Percentiles rank a stretch among this genome's conserved stretches.
phyloP scores from a whole-genome alignment of 2,888 invertebrate species.

The Epinotia brunnichana region DNA sequence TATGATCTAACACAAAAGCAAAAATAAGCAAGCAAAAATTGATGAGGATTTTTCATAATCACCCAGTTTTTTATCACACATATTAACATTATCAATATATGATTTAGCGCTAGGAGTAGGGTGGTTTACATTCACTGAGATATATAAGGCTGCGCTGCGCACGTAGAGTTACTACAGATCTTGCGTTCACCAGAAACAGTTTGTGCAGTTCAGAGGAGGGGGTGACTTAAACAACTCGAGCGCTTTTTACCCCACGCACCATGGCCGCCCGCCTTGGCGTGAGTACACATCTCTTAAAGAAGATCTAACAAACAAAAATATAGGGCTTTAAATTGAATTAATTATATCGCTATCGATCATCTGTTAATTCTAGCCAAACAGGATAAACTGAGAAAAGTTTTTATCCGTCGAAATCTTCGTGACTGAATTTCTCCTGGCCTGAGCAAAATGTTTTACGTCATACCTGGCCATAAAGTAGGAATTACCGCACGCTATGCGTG shows the following conservation, averaged over 20 bases:
- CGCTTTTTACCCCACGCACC: constrained; percentile 59
- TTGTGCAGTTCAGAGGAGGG: constrained; percentile 55
- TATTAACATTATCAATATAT: constrained; percentile 57
- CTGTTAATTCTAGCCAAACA: background rate
- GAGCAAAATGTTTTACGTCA: too few relatives aligned
- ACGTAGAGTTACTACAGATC: constrained; percentile 61
- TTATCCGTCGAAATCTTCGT: too few relatives aligned
- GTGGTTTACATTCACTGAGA: constrained; percentile 75
- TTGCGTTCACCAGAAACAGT: constrained; percentile 56
- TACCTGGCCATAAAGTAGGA: too few relatives aligned
- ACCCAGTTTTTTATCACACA: constrained; percentile 48
- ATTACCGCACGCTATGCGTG: too few relatives aligned
- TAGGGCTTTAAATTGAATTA: background rate
- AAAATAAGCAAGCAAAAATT: constrained; percentile 2
- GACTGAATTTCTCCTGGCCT: too few relatives aligned
- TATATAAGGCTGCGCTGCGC: constrained; percentile 70
- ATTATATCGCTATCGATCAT: background rate
- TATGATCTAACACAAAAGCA: background rate
- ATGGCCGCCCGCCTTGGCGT: constrained; percentile 76
- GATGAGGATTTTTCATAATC: constrained; percentile 19
- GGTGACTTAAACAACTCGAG: constrained; percentile 54
- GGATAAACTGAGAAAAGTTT: too few relatives aligned
- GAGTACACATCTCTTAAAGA: constrained; percentile 58
- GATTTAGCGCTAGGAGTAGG: constrained; percentile 64
- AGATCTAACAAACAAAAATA: constrained; percentile 42